Percentiles rank a stretch among this genome's conserved stretches.
These are phyloP conservation scores for Pomatostomus ruficeps DNA, from an alignment of 2,113 vertebrate species.

Conservation along the genomic window DNA sequence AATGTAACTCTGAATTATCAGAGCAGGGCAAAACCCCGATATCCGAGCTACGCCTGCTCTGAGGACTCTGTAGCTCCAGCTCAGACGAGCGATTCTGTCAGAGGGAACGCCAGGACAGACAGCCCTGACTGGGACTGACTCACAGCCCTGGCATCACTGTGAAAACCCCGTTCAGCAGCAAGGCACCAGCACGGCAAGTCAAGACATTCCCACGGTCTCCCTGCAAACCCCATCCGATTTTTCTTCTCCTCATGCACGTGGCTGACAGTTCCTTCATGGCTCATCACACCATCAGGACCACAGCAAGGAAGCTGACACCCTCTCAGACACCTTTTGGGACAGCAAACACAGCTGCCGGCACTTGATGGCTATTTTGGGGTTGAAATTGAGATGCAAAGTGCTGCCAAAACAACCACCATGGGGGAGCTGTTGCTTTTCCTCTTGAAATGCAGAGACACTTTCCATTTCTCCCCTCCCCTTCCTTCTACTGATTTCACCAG, in stretches of 20 bases:
- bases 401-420: background rate
- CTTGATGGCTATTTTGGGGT: background rate
- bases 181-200: background rate
- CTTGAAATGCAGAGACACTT: background rate
- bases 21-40: background rate
- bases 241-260: rapidly evolving
- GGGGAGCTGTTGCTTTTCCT: background rate
- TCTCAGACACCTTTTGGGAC: background rate
- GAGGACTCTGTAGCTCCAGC: background rate
- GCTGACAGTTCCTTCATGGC: background rate
- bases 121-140: too few relatives aligned
- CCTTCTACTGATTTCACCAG: background rate
- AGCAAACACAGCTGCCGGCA: conserved; percentile 12
- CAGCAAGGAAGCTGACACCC: background rate
- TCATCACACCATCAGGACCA: background rate
- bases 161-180: background rate
- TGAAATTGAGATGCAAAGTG: background rate
- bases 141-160: background rate
- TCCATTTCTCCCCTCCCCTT: background rate
- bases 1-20: rapidly evolving
- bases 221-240: background rate
- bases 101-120: background rate
- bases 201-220: background rate
- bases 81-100: background rate
- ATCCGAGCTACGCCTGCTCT: background rate